phyloP scores from a whole-genome alignment of 2,888 invertebrate species.

The Melieria omissa region DNA sequence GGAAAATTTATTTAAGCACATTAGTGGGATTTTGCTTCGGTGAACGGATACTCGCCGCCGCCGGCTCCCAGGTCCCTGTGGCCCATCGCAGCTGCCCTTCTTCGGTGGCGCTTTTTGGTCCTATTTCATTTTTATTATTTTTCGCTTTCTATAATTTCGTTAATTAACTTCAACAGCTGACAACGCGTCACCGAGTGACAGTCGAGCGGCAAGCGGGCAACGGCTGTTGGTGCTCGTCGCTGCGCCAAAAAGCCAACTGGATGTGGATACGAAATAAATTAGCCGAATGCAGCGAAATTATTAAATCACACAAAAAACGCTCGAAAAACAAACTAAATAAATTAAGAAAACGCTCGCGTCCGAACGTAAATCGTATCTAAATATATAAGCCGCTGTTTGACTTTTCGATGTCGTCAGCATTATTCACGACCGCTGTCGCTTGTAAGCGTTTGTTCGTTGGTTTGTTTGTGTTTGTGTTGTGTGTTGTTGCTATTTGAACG shows the following conservation, averaged over 20 bases:
- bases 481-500: too few species aligned
- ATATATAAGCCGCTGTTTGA: constrained; percentile 1
- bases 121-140: constrained; percentile 33
- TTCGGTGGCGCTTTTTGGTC: constrained; percentile 30
- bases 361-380: background rate
- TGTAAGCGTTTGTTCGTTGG: background rate
- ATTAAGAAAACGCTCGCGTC: background rate
- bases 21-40: constrained; percentile 50
- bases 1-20: constrained; percentile 50
- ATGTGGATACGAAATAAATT: constrained; percentile 28
- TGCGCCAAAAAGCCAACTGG: background rate
- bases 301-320: background rate
- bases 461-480: background rate
- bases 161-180: constrained; percentile 49
- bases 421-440: background rate
- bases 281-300: background rate
- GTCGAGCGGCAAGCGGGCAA: background rate
- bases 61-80: background rate
- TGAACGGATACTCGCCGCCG: constrained; percentile 32
- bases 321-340: background rate
- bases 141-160: constrained; percentile 38
- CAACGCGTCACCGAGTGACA: constrained; percentile 40
- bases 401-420: background rate
- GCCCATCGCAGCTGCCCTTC: background rate
- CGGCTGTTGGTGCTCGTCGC: background rate